Evolutionary conservation across 53 echinoderm and acorn worm species (phyloP), one percentile per base, ranked within the genome.

Genomic region (Paelopatides confundens): DNA sequence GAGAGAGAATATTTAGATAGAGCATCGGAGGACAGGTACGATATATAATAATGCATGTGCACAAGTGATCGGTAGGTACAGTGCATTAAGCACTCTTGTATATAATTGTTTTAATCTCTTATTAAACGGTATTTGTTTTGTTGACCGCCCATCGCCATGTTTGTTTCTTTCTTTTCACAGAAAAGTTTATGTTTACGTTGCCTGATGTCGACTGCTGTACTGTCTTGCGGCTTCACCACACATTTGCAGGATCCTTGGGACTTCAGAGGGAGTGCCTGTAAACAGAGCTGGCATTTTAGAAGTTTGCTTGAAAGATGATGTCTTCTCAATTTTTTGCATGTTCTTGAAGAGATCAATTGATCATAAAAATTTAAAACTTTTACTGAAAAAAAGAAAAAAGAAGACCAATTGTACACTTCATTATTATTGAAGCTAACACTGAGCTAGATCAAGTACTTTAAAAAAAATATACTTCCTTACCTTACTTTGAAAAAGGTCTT

Each of bases 1-100:
- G 98, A 97, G 89, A 90, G 98, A 79, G 98, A 97, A 78, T 97
- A 97, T 87, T 86, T 97, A 66, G 98, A 95, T 77, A 97, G 98
- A 58, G 95, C 98, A 79, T 88, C 98, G 51, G 98, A 97, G 86
- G 98, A 97, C 91, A 97, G 98, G 98, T 97, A 58, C 0, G 0
- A 48, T n/a, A n/a, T n/a, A n/a, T n/a, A n/a, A n/a, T n/a, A n/a
- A n/a, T n/a, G n/a, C n/a, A n/a, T n/a, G n/a, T n/a, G n/a, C n/a
- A n/a, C n/a, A n/a, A n/a, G n/a, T n/a, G n/a, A n/a, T n/a, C n/a
- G n/a, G n/a, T n/a, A n/a, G n/a, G n/a, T n/a, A n/a, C n/a, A n/a
- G n/a, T n/a, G n/a, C n/a, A n/a, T n/a, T n/a, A n/a, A n/a, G n/a
- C n/a, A n/a, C n/a, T n/a, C n/a, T n/a, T n/a, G n/a, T n/a, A n/a